Evolutionary conservation across 2,888 invertebrate species (phyloP).

Genomic region (Conomelus anceps): DNA sequence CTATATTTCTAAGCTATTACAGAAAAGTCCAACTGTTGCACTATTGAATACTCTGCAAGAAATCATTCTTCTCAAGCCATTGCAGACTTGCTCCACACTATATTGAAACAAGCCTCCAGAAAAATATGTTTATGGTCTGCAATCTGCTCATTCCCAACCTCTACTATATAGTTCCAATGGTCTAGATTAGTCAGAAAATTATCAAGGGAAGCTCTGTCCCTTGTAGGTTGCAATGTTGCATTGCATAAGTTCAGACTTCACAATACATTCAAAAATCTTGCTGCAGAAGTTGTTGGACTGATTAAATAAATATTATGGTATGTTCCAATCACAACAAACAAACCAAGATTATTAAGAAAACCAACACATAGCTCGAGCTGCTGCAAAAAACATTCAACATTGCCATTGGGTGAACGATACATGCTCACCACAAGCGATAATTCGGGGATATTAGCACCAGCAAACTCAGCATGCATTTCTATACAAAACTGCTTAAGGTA

Average conservation of each 20-base stretch:
- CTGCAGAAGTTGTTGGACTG: neutral
- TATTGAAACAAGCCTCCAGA: conserved; percentile 28
- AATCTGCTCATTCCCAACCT: conserved; percentile 1
- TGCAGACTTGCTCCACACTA: neutral
- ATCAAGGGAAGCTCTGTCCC: neutral
- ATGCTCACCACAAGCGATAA: too few relatives aligned
- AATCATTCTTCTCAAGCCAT: neutral
- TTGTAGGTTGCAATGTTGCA: neutral
- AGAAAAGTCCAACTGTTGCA: neutral
- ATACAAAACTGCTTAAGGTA: too few relatives aligned
- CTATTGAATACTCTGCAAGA: neutral
- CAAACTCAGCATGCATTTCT: too few relatives aligned
- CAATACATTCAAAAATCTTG: neutral
- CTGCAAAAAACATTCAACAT: neutral
- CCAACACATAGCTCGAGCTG: neutral
- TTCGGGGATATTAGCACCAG: too few relatives aligned
- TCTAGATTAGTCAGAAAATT: conserved; percentile 5
- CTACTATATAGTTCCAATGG: neutral
- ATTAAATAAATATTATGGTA: conserved; percentile 1
- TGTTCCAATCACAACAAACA: neutral
- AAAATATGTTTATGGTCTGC: conserved; percentile 32
- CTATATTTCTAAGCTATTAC: neutral
- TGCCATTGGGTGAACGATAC: conserved; percentile 5
- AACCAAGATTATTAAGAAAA: neutral
- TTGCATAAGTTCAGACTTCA: conserved; percentile 1